Evolutionary conservation across 2,888 invertebrate genomes (phyloP).

Genomic region (Willowsia nigromaculata): DNA sequence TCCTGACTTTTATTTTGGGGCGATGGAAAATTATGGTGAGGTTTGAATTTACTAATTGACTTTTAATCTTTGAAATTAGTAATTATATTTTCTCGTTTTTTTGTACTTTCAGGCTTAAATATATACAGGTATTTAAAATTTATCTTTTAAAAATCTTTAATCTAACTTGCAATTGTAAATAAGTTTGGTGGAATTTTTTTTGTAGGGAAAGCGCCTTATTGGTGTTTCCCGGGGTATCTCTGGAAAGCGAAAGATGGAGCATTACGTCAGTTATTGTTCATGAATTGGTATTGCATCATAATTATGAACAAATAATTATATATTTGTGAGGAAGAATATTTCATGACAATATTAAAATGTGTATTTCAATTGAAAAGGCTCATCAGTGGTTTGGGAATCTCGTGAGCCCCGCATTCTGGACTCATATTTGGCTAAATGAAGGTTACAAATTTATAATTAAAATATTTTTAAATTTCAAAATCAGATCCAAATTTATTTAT

Average conservation of each 20-base stretch:
- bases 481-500: not conserved
- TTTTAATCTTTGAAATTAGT: not conserved
- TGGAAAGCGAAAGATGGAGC: constrained; percentile 73
- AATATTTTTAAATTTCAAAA: not conserved
- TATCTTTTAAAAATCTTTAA: not conserved
- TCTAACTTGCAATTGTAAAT: not conserved
- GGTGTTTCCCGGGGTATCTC: constrained; percentile 70
- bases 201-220: constrained; percentile 71
- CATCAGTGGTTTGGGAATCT: constrained; percentile 75
- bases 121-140: constrained; percentile 70
- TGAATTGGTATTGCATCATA: too few relatives aligned
- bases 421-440: constrained; percentile 76
- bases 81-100: not conserved
- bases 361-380: constrained; percentile 20
- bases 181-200: not conserved
- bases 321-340: not conserved
- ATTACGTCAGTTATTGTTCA: constrained; percentile 73
- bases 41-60: not conserved
- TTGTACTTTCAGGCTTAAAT: constrained; percentile 61
- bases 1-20: constrained; percentile 71
- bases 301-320: not conserved
- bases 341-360: not conserved
- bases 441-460: constrained; percentile 6
- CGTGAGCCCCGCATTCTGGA: constrained; percentile 70
- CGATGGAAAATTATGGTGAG: constrained; percentile 73